phyloP scores from a whole-genome alignment of 2,888 invertebrate species.

The Patella pellucida region DNA sequence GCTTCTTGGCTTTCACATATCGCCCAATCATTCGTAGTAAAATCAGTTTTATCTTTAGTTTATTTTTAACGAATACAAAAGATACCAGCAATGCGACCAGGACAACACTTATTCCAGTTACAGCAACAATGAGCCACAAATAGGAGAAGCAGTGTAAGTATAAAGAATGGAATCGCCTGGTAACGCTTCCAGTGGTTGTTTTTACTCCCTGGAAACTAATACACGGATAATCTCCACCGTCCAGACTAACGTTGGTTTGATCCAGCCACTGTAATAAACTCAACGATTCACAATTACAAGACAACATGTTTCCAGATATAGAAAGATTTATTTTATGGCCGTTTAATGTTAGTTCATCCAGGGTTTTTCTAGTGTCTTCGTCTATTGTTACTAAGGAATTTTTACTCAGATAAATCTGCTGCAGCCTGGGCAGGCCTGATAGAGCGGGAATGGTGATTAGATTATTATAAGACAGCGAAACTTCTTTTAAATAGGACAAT shows the following conservation, averaged over 20 bases:
- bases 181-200: background rate
- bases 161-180: background rate
- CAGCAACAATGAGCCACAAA: background rate
- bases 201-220: background rate
- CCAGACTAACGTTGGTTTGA: background rate
- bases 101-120: background rate
- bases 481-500: background rate
- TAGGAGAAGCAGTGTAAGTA: background rate
- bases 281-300: background rate
- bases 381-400: too few species aligned
- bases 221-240: background rate
- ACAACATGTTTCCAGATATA: background rate
- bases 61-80: background rate
- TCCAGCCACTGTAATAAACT: background rate
- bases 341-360: background rate
- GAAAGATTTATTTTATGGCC: background rate
- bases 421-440: too few species aligned
- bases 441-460: background rate
- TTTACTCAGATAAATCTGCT: too few species aligned
- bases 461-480: background rate
- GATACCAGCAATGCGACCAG: background rate
- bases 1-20: background rate
- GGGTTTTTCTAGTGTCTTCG: too few species aligned
- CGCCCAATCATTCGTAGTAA: background rate
- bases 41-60: background rate